A percentile compares a stretch with the other conserved stretches of the same genome.
These are phyloP conservation scores for Macquaria ambigua DNA, from an alignment of 2,113 vertebrate species.

Conservation along the genomic window DNA sequence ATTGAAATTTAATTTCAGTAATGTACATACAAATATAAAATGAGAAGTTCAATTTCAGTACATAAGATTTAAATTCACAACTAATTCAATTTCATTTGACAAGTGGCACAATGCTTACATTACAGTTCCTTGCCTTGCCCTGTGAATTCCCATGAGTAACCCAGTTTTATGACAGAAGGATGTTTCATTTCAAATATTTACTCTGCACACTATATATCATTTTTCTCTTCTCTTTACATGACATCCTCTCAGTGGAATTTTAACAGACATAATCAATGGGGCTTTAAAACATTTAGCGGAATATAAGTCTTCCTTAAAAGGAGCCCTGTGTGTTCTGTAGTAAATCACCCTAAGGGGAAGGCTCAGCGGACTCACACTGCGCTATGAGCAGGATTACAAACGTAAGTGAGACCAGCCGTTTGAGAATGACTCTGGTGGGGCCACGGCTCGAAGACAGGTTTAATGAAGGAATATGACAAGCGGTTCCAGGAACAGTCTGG, in stretches of 20 bases:
- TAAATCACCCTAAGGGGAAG: conserved; percentile 66
- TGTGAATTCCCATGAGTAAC: conserved; percentile 5
- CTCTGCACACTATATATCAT: conserved; percentile 3
- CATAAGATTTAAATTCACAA: neutral
- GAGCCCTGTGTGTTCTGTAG: conserved; percentile 55
- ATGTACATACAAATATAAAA: neutral
- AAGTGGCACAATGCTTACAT: neutral
- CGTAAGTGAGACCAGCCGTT: conserved; percentile 62
- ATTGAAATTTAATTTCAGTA: neutral
- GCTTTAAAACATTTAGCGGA: conserved; percentile 62
- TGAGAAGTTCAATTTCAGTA: neutral
- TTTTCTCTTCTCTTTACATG: conserved; percentile 25
- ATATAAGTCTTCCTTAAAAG: conserved; percentile 78
- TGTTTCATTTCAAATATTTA: conserved; percentile 61
- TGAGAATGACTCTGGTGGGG: conserved; percentile 25
- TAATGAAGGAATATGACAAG: conserved; percentile 41
- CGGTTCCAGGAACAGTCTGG: conserved; percentile 19
- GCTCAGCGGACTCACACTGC: conserved; percentile 56
- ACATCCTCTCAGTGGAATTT: conserved; percentile 37
- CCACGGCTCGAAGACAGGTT: conserved; percentile 15
- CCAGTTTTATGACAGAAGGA: conserved; percentile 24
- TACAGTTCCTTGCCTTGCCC: neutral
- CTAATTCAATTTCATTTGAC: neutral
- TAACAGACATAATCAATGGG: conserved; percentile 60
- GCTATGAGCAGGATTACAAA: conserved; percentile 68